phyloP scores from a whole-genome alignment of 1,140 invertebrate species.

The Leptinotarsa lineolata region DNA sequence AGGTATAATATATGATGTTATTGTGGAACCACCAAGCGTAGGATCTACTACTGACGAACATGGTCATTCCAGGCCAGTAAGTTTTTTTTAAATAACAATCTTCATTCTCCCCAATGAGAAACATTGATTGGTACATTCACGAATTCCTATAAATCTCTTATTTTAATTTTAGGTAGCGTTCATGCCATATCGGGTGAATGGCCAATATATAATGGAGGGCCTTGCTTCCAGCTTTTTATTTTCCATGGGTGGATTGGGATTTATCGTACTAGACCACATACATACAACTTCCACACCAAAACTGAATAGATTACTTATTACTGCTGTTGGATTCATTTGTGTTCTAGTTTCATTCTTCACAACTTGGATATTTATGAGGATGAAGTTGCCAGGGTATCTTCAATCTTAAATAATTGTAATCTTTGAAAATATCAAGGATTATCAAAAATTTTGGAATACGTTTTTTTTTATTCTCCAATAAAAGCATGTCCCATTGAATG shows the following conservation, averaged over 20 bases:
- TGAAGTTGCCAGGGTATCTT: constrained; percentile 89
- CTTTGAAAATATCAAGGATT: no score
- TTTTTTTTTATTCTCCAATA: no score
- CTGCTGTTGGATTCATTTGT: constrained; percentile 90
- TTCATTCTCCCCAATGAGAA: no score
- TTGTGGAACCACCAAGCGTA: constrained; percentile 96
- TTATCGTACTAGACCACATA: constrained; percentile 94
- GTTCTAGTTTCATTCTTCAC: constrained; percentile 94
- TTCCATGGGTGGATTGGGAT: constrained; percentile 92
- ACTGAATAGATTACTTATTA: constrained; percentile 88
- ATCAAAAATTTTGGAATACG: no score
- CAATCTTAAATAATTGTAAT: constrained; percentile 57
- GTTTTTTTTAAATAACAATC: constrained; percentile 35
- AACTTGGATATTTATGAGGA: constrained; percentile 98
- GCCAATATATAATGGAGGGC: constrained; percentile 99
- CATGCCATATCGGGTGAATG: constrained; percentile 98
- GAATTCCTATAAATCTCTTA: background rate
- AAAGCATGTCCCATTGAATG: no score
- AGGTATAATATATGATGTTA: constrained; percentile 99
- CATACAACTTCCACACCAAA: constrained; percentile 90
- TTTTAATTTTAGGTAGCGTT: constrained; percentile 81
- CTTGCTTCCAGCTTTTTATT: constrained; percentile 96
- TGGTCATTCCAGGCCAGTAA: constrained; percentile 90
- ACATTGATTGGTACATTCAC: no score
- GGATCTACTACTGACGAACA: constrained; percentile 97